phyloP scores from a whole-genome alignment of 2,113 vertebrate species.

The Entomyzon cyanotis region DNA sequence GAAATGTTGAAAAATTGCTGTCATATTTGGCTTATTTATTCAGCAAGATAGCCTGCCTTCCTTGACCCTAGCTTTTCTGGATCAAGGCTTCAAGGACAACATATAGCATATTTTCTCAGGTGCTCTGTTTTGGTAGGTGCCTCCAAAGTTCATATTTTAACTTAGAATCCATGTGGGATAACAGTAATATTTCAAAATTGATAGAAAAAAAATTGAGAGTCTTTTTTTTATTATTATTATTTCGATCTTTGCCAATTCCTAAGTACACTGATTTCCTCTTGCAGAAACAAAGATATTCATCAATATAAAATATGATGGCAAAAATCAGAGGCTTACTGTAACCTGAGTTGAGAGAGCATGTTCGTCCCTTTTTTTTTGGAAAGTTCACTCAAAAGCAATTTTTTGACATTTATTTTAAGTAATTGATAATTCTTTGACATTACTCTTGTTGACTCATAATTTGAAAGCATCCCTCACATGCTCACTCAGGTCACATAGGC shows the following conservation, averaged over 20 bases:
- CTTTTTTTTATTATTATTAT: too few species aligned
- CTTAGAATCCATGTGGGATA: neutral
- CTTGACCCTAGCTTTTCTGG: neutral
- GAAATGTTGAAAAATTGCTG: neutral
- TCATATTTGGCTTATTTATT: neutral
- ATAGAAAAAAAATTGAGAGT: neutral
- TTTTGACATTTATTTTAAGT: neutral
- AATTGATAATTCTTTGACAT: neutral
- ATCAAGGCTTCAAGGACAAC: neutral
- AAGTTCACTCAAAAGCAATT: neutral
- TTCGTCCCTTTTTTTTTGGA: neutral
- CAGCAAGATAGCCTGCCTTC: neutral
- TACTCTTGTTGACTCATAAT: neutral
- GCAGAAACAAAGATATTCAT: accelerated
- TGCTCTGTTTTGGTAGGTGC: neutral
- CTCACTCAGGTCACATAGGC: neutral
- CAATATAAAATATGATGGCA: neutral
- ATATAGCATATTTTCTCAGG: neutral
- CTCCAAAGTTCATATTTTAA: neutral
- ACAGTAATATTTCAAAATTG: neutral
- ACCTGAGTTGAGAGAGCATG: neutral
- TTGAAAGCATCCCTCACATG: neutral
- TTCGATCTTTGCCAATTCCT: neutral
- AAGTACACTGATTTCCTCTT: neutral
- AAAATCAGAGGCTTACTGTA: neutral